Percentiles rank a stretch among this genome's conserved stretches.
phyloP scores from a whole-genome alignment of 2,113 vertebrate genomes.

The Neogale vison region DNA sequence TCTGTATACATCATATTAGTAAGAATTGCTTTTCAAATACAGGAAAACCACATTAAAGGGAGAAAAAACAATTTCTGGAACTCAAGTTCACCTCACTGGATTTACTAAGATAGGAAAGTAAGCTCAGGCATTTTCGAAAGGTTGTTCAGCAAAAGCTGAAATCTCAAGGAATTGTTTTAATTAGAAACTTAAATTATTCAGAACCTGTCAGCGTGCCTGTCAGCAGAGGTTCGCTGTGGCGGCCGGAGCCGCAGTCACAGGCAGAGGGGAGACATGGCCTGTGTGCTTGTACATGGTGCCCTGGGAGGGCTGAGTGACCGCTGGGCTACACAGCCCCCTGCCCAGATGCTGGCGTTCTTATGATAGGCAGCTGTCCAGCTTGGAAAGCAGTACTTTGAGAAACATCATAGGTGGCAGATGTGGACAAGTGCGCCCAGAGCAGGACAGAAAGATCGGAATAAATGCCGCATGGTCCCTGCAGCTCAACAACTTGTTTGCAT shows the following conservation, averaged over 20 bases:
- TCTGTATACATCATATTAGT: not conserved
- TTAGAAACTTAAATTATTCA: not conserved
- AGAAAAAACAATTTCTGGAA: not conserved
- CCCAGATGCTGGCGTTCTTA: not conserved
- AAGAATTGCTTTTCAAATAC: not conserved
- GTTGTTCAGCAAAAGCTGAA: not conserved
- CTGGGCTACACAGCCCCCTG: not conserved
- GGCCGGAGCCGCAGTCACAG: not conserved
- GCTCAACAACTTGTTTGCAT: not conserved
- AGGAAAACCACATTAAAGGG: not conserved
- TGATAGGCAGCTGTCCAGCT: accelerated
- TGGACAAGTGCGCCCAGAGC: not conserved
- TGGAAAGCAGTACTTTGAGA: not conserved
- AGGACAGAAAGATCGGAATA: too few relatives aligned
- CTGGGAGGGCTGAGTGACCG: not conserved
- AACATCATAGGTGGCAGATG: not conserved
- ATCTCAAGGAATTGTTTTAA: not conserved
- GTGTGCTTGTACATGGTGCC: accelerated
- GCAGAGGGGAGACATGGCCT: too few relatives aligned
- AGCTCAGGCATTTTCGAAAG: not conserved
- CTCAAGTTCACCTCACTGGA: not conserved
- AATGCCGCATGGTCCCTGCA: not conserved
- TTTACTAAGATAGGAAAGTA: not conserved
- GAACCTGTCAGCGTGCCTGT: not conserved
- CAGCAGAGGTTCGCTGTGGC: not conserved